Conservation (phyloP, 2,888 invertebrate genomes). For the Ophioninae sp. region DNA sequence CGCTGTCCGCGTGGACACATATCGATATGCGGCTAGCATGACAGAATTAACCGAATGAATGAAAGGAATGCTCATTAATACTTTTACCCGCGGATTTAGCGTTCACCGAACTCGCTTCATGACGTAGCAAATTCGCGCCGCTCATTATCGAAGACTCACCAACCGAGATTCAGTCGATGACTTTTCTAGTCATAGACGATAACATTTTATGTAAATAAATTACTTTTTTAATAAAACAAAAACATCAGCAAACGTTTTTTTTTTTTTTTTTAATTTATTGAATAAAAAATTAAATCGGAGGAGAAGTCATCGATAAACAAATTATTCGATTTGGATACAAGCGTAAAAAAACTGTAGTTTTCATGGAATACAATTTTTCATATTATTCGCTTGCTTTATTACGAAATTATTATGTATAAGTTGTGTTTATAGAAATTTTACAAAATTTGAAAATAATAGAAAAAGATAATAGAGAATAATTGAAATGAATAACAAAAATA, state of each 20-base stretch:
- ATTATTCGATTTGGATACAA: no score
- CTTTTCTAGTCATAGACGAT: background rate
- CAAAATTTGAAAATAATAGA: no score
- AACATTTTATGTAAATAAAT: constrained; percentile 18
- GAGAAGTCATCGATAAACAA: background rate
- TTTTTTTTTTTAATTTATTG: background rate
- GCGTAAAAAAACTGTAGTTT: no score
- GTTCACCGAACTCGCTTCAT: constrained; percentile 1
- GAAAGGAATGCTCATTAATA: background rate
- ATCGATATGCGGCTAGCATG: background rate
- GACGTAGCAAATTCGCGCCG: background rate
- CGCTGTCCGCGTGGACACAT: constrained; percentile 7
- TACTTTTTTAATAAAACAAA: background rate
- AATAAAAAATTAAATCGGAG: constrained; percentile 5
- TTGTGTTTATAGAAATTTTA: no score
- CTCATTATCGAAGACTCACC: background rate
- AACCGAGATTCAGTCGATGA: constrained; percentile 7
- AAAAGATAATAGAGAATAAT: no score
- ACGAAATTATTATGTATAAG: no score
- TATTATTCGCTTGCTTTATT: no score
- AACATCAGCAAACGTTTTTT: background rate
- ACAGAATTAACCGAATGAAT: background rate
- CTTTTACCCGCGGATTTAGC: background rate
- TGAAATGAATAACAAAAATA: no score
- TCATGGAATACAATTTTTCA: no score